These are phyloP conservation scores for Eurystomus gularis DNA, from an alignment of 2,113 vertebrate genomes.

Conservation along the genomic window DNA sequence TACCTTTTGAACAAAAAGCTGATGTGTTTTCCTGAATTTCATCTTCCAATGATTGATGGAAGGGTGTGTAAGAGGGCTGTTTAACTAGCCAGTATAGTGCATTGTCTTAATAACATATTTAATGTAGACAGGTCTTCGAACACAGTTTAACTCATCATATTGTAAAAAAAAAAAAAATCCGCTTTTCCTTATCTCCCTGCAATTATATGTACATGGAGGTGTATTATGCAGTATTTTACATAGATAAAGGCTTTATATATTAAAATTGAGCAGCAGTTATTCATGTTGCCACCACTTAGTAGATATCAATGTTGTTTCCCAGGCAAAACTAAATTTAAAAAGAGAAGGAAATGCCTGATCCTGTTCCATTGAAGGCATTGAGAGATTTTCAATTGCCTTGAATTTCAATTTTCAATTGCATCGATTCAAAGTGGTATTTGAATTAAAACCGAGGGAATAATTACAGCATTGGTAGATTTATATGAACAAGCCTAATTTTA, in stretches of 20 bases:
- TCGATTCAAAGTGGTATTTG: neutral
- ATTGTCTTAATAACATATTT: slow-evolving; percentile 13
- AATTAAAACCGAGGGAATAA: neutral
- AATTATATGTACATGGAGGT: neutral
- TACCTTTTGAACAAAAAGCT: neutral
- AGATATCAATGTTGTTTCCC: neutral
- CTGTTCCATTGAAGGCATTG: neutral
- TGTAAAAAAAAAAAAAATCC: neutral
- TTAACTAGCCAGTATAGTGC: neutral
- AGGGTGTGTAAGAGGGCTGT: neutral
- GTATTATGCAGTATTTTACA: neutral
- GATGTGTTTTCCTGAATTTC: neutral
- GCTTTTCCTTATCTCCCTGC: neutral
- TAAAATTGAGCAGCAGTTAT: neutral
- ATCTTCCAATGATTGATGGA: neutral
- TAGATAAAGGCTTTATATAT: neutral
- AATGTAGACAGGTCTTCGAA: neutral
- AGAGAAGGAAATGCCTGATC: neutral
- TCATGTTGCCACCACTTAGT: neutral
- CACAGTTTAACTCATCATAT: neutral
- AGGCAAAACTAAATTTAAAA: neutral
- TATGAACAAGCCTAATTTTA: neutral
- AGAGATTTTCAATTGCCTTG: neutral
- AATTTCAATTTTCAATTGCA: neutral
- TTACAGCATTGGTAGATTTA: neutral